These are phyloP conservation scores for Conomelus anceps DNA, from an alignment of 2,888 invertebrate species.

Conservation along the genomic window DNA sequence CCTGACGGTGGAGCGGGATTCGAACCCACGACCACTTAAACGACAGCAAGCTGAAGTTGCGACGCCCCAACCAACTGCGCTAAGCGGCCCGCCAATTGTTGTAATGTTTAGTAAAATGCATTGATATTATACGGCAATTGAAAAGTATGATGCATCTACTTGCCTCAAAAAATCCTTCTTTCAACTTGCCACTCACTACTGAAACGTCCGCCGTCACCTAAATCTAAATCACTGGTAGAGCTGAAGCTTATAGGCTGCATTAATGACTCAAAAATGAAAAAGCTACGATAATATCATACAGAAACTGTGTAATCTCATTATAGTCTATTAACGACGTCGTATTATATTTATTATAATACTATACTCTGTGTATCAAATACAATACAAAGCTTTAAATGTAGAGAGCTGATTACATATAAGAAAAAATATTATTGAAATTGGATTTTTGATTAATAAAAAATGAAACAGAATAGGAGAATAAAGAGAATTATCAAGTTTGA, in stretches of 20 bases:
- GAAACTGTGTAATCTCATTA: background rate
- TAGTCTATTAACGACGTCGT: background rate
- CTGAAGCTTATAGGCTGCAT: background rate
- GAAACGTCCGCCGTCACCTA: too few species aligned
- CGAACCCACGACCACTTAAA: too few species aligned
- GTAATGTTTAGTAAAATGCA: too few species aligned
- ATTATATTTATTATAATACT: background rate
- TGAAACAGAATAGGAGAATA: background rate
- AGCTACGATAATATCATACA: background rate
- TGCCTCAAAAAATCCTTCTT: too few species aligned
- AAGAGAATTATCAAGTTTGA: too few species aligned
- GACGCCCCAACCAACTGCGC: too few species aligned
- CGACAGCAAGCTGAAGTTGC: too few species aligned
- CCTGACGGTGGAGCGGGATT: too few species aligned
- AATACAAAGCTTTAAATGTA: background rate
- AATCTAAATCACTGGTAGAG: background rate
- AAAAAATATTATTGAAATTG: background rate
- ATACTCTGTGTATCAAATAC: background rate
- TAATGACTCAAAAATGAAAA: background rate
- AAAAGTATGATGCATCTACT: too few species aligned
- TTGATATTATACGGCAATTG: too few species aligned
- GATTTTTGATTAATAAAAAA: background rate
- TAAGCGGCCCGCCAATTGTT: too few species aligned
- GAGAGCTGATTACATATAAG: background rate
- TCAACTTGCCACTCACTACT: too few species aligned